These are phyloP conservation scores for Hexactinellida sp. DNA, from an alignment of 37 sponge, comb jelly and placozoan genomes.

Conservation along the genomic window DNA sequence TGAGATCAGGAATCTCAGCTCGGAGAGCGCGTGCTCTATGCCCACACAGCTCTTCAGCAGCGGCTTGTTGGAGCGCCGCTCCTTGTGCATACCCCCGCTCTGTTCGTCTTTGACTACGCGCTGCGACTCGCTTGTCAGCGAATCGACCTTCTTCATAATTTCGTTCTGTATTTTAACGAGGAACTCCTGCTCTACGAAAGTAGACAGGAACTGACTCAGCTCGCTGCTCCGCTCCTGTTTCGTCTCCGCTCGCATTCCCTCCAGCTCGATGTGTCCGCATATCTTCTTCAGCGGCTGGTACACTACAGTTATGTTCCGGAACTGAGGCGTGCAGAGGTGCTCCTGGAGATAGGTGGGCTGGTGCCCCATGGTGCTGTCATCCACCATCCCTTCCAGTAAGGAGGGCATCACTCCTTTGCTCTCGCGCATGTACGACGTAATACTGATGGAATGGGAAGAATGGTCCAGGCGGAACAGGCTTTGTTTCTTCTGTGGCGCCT, in stretches of 20 bases:
- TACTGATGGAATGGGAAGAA: conserved; percentile 58
- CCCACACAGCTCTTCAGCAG: conserved; percentile 55
- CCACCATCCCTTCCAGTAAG: not conserved
- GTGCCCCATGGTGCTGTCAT: not conserved
- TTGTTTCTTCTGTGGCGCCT: conserved; percentile 18
- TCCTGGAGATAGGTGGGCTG: conserved; percentile 37
- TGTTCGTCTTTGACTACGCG: not conserved
- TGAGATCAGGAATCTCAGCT: conserved; percentile 50
- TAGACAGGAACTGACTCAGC: conserved; percentile 59
- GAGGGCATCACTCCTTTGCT: conserved; percentile 21
- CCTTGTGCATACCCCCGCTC: conserved; percentile 15
- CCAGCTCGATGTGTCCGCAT: not conserved
- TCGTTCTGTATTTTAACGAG: conserved; percentile 47
- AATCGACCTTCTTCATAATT: conserved; percentile 41
- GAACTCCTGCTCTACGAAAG: conserved; percentile 65
- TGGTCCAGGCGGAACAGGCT: conserved; percentile 58
- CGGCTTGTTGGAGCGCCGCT: not conserved
- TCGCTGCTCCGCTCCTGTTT: not conserved
- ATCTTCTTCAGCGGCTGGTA: not conserved
- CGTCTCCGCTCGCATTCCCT: not conserved
- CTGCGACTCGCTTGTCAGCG: not conserved
- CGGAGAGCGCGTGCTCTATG: conserved; percentile 49
- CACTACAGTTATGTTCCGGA: conserved; percentile 37
- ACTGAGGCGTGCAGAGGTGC: conserved; percentile 40
- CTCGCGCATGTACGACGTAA: conserved; percentile 67